Base-by-base conservation (phyloP, 2,888 invertebrate genomes). In the Eulithis prunata region DNA sequence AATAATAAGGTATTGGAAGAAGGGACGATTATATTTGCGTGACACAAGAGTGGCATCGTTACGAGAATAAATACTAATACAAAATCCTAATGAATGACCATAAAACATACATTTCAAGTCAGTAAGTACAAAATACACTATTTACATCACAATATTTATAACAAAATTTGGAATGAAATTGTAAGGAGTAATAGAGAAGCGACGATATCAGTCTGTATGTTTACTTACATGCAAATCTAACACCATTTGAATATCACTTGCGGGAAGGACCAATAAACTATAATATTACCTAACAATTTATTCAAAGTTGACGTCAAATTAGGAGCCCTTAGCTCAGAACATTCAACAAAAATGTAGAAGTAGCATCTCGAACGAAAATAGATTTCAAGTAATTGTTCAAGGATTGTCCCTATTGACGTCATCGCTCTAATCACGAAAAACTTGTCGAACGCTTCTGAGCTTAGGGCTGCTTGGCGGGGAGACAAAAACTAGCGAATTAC, bases 121-220 rank as follows among this genome's bases (percentile, higher is more conserved):
- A 80, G 84, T 86, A 88, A 89, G 90, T 89, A 89, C 88, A 88
- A 86, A 86, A 88, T 84, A 85, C 71, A 77, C 78, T 87, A 88
- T 89, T 88, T 88, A 88, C 88, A 84, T 86, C 83, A 87, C 83
- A 85, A 81, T 74, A 83, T 74, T 67, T 73, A 82, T 77, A 67
- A 57, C 32, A 13, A 49, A 80, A 83, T 81, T 81, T 71, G 86
- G 88, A 88, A 89, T 88, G 85, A 81, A 85, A 81, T 66, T 75
- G 74, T 68, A 70, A 8, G 52, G 69, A 57, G 72, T 58, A 70
- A 72, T 67, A 73, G 71, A 74, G 72, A 72, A 73, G 67, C 71
- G 59, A 49, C 65, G 72, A 68, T 67, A 71, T 82, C 83, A 82
- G 79, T 81, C 82, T 74, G 73, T 76, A 75, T 71, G 70, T 76